Evolutionary conservation across 2,113 vertebrate species (phyloP).

Genomic region (Microcebus lehilahytsara): DNA sequence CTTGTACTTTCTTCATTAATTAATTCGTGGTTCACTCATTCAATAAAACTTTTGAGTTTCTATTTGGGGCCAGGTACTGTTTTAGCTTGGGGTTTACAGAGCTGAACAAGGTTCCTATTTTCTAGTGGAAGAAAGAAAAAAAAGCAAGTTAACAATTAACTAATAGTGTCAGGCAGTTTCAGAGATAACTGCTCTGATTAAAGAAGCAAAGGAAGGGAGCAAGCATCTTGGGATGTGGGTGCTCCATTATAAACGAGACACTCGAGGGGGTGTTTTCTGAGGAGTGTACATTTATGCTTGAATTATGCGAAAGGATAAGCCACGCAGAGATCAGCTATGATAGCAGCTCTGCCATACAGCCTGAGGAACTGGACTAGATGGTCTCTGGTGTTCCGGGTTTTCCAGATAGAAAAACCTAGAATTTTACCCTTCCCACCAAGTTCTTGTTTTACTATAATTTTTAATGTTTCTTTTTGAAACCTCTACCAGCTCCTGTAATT

Average conservation of each 20-base stretch:
- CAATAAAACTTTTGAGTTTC: constrained; percentile 15
- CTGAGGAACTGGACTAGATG: neutral
- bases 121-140: neutral
- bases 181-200: neutral
- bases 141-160: neutral
- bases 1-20: neutral
- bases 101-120: neutral
- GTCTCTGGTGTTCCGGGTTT: neutral
- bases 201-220: neutral
- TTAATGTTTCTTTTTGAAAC: neutral
- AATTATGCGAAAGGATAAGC: neutral
- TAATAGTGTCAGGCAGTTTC: neutral
- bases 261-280: neutral
- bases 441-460: neutral
- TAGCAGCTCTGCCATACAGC: neutral
- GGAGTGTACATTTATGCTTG: neutral
- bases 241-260: neutral
- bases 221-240: neutral
- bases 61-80: neutral
- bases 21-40: neutral
- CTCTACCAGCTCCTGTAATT: neutral
- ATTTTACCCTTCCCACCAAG: neutral
- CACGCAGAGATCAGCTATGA: neutral
- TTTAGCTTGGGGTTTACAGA: neutral
- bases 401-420: neutral